These are phyloP conservation scores for Nerophis ophidion DNA, from an alignment of 2,113 vertebrate species.

Conservation along the genomic window DNA sequence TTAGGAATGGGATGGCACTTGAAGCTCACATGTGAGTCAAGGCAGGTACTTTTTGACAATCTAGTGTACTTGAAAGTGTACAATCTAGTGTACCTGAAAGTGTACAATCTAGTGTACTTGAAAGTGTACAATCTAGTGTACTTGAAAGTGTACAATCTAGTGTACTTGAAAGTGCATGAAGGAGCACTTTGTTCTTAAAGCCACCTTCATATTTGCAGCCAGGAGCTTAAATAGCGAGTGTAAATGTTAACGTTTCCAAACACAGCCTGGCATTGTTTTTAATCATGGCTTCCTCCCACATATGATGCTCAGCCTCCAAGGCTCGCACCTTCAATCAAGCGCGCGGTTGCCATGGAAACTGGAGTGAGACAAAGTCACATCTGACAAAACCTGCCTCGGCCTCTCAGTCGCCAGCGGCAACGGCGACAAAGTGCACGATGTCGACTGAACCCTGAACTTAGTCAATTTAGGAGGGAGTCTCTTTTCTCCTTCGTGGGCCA, in stretches of 20 bases:
- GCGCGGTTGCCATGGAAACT: slow-evolving; percentile 62
- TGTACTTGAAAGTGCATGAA: not conserved
- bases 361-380: slow-evolving; percentile 25
- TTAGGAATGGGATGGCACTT: too few relatives aligned
- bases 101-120: too few relatives aligned
- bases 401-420: not conserved
- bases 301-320: slow-evolving; percentile 25
- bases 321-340: slow-evolving; percentile 26
- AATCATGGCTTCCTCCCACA: slow-evolving; percentile 7
- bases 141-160: too few relatives aligned
- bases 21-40: too few relatives aligned
- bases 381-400: slow-evolving; percentile 17
- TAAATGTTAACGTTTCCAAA: slow-evolving; percentile 18
- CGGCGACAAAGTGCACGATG: not conserved
- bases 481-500: slow-evolving; percentile 75
- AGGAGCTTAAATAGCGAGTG: slow-evolving; percentile 10
- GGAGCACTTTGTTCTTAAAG: slow-evolving; percentile 7
- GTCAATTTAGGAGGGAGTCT: slow-evolving; percentile 58
- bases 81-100: too few relatives aligned
- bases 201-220: not conserved
- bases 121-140: too few relatives aligned
- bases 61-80: too few relatives aligned
- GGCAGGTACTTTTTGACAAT: too few relatives aligned
- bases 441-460: slow-evolving; percentile 6
- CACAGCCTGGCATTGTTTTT: slow-evolving; percentile 2